phyloP scores from a whole-genome alignment of 2,113 vertebrate genomes.

The Alexandromys fortis region DNA sequence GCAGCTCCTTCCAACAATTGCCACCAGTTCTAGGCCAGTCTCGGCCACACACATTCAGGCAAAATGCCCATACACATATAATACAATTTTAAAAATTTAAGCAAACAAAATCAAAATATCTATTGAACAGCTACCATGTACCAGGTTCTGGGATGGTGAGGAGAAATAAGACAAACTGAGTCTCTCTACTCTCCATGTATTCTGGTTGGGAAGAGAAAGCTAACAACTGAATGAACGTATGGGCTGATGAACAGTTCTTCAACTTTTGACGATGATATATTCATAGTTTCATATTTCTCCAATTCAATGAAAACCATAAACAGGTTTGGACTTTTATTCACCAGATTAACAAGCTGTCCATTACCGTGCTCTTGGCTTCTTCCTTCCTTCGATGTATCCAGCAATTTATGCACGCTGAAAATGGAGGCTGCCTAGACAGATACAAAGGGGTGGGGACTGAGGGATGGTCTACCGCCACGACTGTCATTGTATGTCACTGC shows the following conservation, averaged over 20 bases:
- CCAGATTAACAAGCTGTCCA: background rate
- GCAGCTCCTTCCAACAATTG: too few species aligned
- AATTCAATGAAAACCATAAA: background rate
- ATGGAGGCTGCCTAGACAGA: background rate
- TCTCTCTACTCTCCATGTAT: background rate
- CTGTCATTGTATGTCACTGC: background rate
- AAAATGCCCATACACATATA: background rate
- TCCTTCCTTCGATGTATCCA: background rate
- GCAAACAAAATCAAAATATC: background rate
- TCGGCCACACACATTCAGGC: background rate
- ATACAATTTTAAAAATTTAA: background rate
- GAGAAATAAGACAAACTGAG: background rate
- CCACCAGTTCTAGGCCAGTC: background rate
- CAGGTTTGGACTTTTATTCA: background rate
- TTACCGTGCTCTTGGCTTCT: background rate
- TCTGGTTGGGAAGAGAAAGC: conserved; percentile 54
- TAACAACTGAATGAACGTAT: background rate
- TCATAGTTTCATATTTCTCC: background rate
- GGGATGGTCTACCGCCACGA: background rate
- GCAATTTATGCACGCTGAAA: background rate
- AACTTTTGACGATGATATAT: background rate
- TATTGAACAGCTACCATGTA: background rate
- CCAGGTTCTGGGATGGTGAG: background rate
- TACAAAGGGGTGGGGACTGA: background rate
- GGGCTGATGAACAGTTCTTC: background rate